phyloP scores from a whole-genome alignment of 2,113 vertebrate genomes.

The Prietella phreatophila region DNA sequence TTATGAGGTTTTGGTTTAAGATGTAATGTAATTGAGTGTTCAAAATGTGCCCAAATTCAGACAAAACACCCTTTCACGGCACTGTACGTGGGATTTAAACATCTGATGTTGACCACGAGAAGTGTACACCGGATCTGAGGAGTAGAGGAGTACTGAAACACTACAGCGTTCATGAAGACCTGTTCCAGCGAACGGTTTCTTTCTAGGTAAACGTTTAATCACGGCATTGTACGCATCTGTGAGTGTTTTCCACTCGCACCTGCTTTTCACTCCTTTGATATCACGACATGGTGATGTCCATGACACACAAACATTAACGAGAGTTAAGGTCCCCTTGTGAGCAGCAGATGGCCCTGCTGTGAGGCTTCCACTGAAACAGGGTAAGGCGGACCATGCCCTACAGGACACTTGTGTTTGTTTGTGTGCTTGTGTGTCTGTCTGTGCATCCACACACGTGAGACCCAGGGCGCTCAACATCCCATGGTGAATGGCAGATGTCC shows the following conservation, averaged over 20 bases:
- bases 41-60: background rate
- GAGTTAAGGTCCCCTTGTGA: constrained; percentile 38
- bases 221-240: background rate
- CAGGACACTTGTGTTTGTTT: background rate
- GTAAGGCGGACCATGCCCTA: constrained; percentile 12
- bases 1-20: background rate
- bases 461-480: background rate
- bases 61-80: background rate
- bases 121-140: background rate
- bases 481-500: constrained; percentile 33
- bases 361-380: constrained; percentile 25
- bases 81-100: background rate
- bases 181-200: background rate
- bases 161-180: background rate
- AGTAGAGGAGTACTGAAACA: background rate
- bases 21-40: background rate
- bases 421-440: background rate
- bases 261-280: background rate
- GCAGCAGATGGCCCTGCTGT: constrained; percentile 49
- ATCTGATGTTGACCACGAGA: background rate
- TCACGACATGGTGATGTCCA: background rate
- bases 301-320: constrained; percentile 15
- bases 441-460: background rate
- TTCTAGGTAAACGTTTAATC: background rate
- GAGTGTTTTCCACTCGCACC: background rate